Evolutionary conservation across 2,113 vertebrate genomes (phyloP), one percentile per base, ranked within the genome.

Genomic region (Vulpes vulpes): DNA sequence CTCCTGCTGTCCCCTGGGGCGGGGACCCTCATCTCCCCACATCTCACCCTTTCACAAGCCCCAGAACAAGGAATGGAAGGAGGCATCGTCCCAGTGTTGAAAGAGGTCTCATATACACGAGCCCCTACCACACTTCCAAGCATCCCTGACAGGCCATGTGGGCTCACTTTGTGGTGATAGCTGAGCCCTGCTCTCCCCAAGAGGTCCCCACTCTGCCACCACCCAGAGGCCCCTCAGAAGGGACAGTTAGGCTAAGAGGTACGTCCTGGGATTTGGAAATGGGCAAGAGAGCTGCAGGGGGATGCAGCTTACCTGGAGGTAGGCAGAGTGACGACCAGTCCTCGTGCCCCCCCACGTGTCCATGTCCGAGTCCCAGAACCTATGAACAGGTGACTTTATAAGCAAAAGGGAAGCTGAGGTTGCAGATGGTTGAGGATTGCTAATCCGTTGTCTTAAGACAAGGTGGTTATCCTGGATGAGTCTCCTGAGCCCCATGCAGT

Each of bases 221-320:
- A 6, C 12, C 4, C 2, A 16, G 59, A 43, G 57, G 57, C 35
- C 35, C 3, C 14, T 43, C 6, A 1, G 80, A 60, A n/a, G 32
- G 43, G 5, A 55, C 17, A 30, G 11, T 10, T 5, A 11, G 30
- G 30, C n/a, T 5, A 4, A 69, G 64, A 10, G 49, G 49, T 1
- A 8, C 4, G 0, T 12, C 64, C 65, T 11, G 2, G 49, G 14
- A 8, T 69, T 35, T 14, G 0, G 10, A 53, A 32, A 17, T 0
- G 83, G 22, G 14, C 25, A 12, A 55, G 5, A 17, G 20, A 10
- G 3, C 32, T 69, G 49, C 10, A 6, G 14, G 20, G 43, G 12
- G 19, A 9, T 6, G 22, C 51, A 11, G 49, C 32, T 69, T 11
- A 17, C 32, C 49, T 2, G 49, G 64, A 27, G 84, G 2, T 10